Evolutionary conservation across 1,140 invertebrate species (phyloP), one percentile per base, ranked within the genome.

Genomic region (Scaptomyza graminum): DNA sequence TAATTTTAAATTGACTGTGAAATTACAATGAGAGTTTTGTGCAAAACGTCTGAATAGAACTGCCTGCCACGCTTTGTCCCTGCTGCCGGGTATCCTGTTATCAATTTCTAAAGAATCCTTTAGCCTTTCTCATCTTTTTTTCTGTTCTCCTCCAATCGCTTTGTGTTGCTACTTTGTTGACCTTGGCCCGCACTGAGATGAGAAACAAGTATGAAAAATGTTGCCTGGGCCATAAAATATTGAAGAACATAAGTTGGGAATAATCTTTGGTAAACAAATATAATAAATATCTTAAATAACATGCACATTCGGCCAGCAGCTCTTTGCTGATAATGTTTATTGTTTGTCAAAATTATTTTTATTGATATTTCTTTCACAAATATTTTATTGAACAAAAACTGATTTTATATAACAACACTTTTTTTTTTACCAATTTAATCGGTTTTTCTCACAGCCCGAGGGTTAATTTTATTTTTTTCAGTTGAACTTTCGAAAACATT

Each of bases 1-100:
- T 83, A 88, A 88, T 79, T 89, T 89, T 88, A 88, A 88, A 88
- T 88, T 88, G 84, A 88, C 83, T 89, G 83, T 88, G 79, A 88
- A 88, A 87, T 87, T 88, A 79, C 75, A 70, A 74, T 50, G 83
- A 79, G 65, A 49, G 52, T 51, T 73, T 68, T 66, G 59, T 76
- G 51, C 64, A 76, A 22, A 54, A 51, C 47, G 54, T 47, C 46
- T 64, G 60, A 68, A 46, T 68, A 67, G 28, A 70, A 34, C 28
- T 37, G 34, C 13, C 28, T 37, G 34, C 13, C 13, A 25, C 8
- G 49, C 25, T 12, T n/a, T 50, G 28, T 28, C 28, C 16, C n/a
- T 5, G 5, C n/a, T 54, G n/a, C n/a, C 9, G 12, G 11, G 9
- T 47, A 3, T 28, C 16, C 9, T n/a, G 18, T 5, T 11, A 37